Conservation (phyloP, 2,797 vertebrate species). For the Arnoldichthys spilopterus region DNA sequence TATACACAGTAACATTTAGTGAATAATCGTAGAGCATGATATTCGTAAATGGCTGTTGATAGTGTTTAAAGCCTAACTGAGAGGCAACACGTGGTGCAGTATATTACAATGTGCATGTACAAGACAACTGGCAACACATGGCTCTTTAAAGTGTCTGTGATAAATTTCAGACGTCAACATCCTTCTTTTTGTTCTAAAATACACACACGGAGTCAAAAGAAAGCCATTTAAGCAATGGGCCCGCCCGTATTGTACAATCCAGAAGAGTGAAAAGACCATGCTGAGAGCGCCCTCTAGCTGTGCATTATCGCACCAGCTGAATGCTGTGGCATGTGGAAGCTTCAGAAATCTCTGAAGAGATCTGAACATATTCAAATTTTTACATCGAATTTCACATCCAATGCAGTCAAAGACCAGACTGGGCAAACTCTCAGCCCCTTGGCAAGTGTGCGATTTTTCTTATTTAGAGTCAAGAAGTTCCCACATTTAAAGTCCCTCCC, state of each 20-base stretch:
- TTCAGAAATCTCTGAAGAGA: not conserved
- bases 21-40: constrained; percentile 31
- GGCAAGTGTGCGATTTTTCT: not conserved
- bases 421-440: not conserved
- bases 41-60: constrained; percentile 30
- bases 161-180: not conserved
- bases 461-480: not conserved
- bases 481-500: constrained; percentile 14
- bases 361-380: not conserved
- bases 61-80: constrained; percentile 15
- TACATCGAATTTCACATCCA: not conserved
- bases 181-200: constrained; percentile 19
- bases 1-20: constrained; percentile 49
- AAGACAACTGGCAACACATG: constrained; percentile 12
- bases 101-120: constrained; percentile 38
- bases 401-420: constrained; percentile 6
- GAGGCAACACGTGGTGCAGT: constrained; percentile 41
- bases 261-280: not conserved
- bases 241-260: constrained; percentile 5
- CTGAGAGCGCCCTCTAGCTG: constrained; percentile 32
- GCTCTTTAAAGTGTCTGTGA: constrained; percentile 9
- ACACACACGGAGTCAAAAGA: not conserved
- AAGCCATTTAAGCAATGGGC: not conserved
- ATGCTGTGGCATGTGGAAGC: not conserved
- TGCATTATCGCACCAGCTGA: not conserved